phyloP scores from a whole-genome alignment of 2,797 vertebrate species.

The Eptatretus atami region DNA sequence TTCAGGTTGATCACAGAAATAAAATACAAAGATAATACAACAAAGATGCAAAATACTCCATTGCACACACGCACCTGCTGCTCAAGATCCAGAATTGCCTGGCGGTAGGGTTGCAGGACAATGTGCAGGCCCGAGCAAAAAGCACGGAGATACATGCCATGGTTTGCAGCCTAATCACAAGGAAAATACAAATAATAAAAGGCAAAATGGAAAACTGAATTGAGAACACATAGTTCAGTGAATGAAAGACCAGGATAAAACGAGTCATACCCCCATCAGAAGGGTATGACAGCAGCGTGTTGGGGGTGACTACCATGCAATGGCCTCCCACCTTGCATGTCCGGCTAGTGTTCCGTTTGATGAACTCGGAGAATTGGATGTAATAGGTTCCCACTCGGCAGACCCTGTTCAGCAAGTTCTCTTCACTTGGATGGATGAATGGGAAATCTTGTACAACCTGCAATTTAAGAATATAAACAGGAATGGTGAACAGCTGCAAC shows the following conservation, averaged over 20 bases:
- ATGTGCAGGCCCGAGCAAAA: constrained; percentile 87
- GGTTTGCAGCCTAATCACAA: constrained; percentile 12
- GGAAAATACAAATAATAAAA: too few relatives aligned
- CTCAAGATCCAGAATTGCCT: constrained; percentile 65
- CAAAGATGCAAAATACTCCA: background rate
- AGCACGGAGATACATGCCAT: constrained; percentile 68
- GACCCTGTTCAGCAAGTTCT: constrained; percentile 45
- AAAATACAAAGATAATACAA: background rate
- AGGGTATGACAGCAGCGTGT: too few relatives aligned
- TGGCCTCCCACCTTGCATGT: constrained; percentile 24
- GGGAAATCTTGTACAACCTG: constrained; percentile 79
- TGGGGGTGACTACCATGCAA: too few relatives aligned
- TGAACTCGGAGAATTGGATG: constrained; percentile 73
- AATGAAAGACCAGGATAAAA: too few relatives aligned
- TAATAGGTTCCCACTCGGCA: constrained; percentile 74
- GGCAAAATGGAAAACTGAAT: too few relatives aligned
- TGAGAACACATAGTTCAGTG: too few relatives aligned
- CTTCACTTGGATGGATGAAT: constrained; percentile 81
- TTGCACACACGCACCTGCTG: constrained; percentile 33
- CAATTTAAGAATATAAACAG: background rate
- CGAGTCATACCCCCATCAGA: too few relatives aligned
- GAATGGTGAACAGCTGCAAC: too few relatives aligned
- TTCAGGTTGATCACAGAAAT: constrained; percentile 1
- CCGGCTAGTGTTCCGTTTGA: constrained; percentile 58
- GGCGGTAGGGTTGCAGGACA: constrained; percentile 65